Percentiles rank a stretch among this genome's conserved stretches.
Conservation (phyloP, 2,797 vertebrate species). For the Neoniphon sammara region DNA sequence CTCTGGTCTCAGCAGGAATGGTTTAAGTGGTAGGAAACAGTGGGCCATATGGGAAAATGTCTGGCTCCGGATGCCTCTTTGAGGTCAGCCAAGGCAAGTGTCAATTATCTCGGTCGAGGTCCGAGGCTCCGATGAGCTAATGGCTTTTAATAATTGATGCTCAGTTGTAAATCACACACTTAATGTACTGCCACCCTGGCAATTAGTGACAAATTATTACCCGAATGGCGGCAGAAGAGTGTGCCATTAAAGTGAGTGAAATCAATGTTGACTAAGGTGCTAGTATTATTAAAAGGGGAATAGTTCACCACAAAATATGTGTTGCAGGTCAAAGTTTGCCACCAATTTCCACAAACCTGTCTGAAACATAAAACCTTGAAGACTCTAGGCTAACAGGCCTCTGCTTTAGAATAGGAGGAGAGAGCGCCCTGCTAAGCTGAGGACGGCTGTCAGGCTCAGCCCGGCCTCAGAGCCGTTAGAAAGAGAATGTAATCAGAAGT, state of each 20-base stretch:
- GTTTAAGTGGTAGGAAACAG: conserved; percentile 61
- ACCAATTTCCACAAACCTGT: conserved; percentile 40
- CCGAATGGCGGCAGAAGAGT: neutral
- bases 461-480: conserved; percentile 24
- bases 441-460: conserved; percentile 46
- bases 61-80: conserved; percentile 45
- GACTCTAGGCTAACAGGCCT: conserved; percentile 18
- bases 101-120: conserved; percentile 72
- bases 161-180: conserved; percentile 24
- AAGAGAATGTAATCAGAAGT: conserved; percentile 54
- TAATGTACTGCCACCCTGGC: conserved; percentile 28
- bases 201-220: conserved; percentile 25
- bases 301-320: conserved; percentile 47
- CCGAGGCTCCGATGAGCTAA: conserved; percentile 43
- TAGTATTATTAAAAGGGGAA: conserved; percentile 3
- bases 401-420: conserved; percentile 13
- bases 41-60: conserved; percentile 64
- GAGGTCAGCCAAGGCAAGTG: conserved; percentile 70
- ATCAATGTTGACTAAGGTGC: conserved; percentile 30
- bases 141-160: conserved; percentile 55
- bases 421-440: conserved; percentile 42
- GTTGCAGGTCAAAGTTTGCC: neutral
- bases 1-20: conserved; percentile 45
- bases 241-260: conserved; percentile 34
- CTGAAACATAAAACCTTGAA: conserved; percentile 31